Evolutionary conservation across 1,140 invertebrate genomes (phyloP).

Genomic region (Drosophila guanche): DNA sequence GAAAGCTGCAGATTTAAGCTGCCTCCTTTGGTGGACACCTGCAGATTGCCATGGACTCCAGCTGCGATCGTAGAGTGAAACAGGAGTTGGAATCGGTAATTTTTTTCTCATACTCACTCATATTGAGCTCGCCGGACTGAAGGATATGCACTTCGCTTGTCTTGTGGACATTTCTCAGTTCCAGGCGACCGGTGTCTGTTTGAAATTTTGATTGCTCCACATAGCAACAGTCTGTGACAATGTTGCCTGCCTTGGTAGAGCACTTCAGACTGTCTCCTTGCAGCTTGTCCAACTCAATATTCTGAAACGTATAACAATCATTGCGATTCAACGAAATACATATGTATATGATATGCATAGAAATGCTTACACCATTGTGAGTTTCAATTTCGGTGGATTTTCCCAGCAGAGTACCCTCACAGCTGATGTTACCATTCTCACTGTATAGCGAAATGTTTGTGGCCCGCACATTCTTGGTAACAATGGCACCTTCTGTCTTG

Average conservation of each 20-base stretch:
- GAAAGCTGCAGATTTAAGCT: constrained; percentile 75
- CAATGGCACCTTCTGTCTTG: constrained; percentile 49
- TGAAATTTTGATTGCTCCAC: constrained; percentile 75
- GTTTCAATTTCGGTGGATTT: constrained; percentile 61
- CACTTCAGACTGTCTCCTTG: constrained; percentile 69
- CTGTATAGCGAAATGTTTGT: constrained; percentile 56
- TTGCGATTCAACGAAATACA: too few species aligned
- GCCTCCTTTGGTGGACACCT: constrained; percentile 64
- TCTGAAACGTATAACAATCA: constrained; percentile 28
- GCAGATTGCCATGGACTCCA: constrained; percentile 76
- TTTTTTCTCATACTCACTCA: constrained; percentile 59
- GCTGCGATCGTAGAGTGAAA: constrained; percentile 27
- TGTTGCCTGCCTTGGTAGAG: constrained; percentile 63
- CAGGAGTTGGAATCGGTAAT: too few species aligned
- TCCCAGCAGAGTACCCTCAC: constrained; percentile 64
- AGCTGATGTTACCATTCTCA: constrained; percentile 62
- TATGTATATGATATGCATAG: too few species aligned
- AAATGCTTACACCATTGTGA: constrained; percentile 54
- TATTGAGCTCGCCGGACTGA: constrained; percentile 62
- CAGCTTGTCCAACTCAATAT: constrained; percentile 70
- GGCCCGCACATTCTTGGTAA: constrained; percentile 64
- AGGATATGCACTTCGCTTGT: constrained; percentile 62
- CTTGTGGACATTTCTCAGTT: constrained; percentile 78
- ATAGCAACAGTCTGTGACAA: constrained; percentile 73
- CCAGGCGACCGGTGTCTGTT: constrained; percentile 60